These are phyloP conservation scores for Creontiades dilutus DNA, from an alignment of 2,888 invertebrate species.

Conservation along the genomic window DNA sequence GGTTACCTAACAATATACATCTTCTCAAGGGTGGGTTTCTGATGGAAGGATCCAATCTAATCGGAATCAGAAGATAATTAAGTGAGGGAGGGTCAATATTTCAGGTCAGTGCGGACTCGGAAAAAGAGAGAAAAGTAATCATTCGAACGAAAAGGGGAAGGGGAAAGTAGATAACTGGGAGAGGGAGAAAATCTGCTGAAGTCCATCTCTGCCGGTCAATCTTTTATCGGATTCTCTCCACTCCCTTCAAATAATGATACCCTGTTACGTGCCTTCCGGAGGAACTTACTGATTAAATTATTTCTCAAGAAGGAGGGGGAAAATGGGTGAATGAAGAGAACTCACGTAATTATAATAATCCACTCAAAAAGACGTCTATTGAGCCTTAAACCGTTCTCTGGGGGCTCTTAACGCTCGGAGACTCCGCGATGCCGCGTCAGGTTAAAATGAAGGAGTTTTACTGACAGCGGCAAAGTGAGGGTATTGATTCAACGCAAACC, in stretches of 20 bases:
- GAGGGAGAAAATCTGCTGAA: background rate
- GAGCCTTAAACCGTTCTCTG: background rate
- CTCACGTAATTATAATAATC: background rate
- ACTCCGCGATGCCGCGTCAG: background rate
- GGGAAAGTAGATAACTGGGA: background rate
- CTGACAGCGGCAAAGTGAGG: slow-evolving; percentile 47
- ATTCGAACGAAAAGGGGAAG: too few relatives aligned
- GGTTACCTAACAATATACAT: too few relatives aligned
- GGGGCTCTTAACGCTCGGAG: background rate
- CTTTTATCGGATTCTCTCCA: background rate
- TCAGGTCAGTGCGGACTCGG: too few relatives aligned
- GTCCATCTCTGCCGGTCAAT: background rate
- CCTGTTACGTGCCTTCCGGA: background rate
- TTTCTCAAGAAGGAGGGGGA: background rate
- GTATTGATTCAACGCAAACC: slow-evolving; percentile 46
- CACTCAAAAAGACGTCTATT: background rate
- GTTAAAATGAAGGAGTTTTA: background rate
- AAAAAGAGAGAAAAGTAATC: too few relatives aligned
- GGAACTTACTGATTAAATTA: background rate
- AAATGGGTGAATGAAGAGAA: background rate
- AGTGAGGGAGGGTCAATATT: too few relatives aligned
- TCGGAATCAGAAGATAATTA: too few relatives aligned
- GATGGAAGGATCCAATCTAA: too few relatives aligned
- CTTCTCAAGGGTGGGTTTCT: too few relatives aligned
- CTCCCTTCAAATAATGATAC: background rate